A percentile compares a stretch with the other conserved stretches of the same genome.
Evolutionary conservation across 2,797 vertebrate genomes (phyloP).

Genomic region (Pelochelys cantorii): DNA sequence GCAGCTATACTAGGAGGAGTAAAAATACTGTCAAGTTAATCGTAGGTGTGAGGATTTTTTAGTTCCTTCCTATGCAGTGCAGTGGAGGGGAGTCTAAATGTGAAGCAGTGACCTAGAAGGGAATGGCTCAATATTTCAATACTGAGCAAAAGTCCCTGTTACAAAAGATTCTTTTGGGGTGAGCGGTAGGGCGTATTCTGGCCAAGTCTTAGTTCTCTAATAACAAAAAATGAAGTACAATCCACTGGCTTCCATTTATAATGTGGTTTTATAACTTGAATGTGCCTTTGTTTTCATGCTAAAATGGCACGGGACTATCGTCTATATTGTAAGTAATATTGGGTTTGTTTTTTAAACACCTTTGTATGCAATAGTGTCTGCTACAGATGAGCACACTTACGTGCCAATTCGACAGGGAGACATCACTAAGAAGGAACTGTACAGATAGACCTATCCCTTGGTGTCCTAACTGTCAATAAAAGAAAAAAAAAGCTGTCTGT

Average conservation of each 20-base stretch:
- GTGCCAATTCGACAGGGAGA: neutral
- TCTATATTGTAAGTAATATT: neutral
- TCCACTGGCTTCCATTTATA: neutral
- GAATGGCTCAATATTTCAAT: neutral
- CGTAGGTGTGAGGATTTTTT: neutral
- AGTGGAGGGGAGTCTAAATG: neutral
- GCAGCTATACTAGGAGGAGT: neutral
- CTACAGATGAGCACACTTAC: neutral
- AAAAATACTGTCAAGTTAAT: rapidly evolving
- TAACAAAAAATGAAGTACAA: neutral
- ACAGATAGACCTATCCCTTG: neutral
- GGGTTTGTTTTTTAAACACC: neutral
- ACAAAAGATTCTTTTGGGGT: neutral
- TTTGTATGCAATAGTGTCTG: neutral
- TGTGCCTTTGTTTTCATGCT: neutral
- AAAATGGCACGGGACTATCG: neutral
- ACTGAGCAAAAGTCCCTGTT: neutral
- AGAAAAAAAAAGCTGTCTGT: neutral
- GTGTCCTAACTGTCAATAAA: neutral
- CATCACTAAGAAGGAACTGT: neutral
- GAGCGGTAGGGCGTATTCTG: neutral
- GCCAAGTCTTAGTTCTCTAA: neutral
- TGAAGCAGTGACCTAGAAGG: neutral
- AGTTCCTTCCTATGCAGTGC: neutral
- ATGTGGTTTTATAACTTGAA: neutral